A percentile compares a stretch with the other conserved stretches of the same genome.
phyloP scores from a whole-genome alignment of 1,140 invertebrate genomes.

The Acromyrmex heyeri region DNA sequence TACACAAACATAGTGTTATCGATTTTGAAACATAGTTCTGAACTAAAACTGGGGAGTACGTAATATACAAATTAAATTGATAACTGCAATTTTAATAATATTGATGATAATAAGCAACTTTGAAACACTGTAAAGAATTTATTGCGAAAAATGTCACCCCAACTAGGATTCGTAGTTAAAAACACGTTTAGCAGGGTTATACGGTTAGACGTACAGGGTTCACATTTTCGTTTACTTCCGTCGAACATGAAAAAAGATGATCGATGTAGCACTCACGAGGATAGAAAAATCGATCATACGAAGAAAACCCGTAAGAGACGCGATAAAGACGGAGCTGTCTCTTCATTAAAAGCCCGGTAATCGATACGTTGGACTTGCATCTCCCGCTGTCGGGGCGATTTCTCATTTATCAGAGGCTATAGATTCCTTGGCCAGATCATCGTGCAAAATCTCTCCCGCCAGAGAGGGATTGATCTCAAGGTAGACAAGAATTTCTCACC shows the following conservation, averaged over 20 bases:
- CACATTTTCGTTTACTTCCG: constrained; percentile 10
- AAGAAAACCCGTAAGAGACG: not conserved
- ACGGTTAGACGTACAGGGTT: not conserved
- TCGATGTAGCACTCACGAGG: not conserved
- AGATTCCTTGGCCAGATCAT: constrained; percentile 41
- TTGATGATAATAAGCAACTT: no score
- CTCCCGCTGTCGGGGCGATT: constrained; percentile 25
- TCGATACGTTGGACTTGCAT: constrained; percentile 34
- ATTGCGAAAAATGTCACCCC: no score
- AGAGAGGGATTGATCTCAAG: constrained; percentile 28
- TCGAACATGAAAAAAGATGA: constrained; percentile 13
- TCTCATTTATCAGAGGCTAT: constrained; percentile 53
- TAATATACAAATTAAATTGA: no score
- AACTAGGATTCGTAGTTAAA: no score
- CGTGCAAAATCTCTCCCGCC: constrained; percentile 1
- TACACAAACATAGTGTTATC: no score
- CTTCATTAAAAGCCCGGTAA: constrained; percentile 57
- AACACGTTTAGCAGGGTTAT: not conserved
- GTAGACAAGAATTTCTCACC: constrained; percentile 54
- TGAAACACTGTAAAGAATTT: no score
- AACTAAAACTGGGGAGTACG: no score
- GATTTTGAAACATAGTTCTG: no score
- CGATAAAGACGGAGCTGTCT: constrained; percentile 50
- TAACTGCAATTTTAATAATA: no score
- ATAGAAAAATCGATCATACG: constrained; percentile 25